These are phyloP conservation scores for Cyanocitta stelleri DNA, from an alignment of 2,113 vertebrate species.

Conservation along the genomic window DNA sequence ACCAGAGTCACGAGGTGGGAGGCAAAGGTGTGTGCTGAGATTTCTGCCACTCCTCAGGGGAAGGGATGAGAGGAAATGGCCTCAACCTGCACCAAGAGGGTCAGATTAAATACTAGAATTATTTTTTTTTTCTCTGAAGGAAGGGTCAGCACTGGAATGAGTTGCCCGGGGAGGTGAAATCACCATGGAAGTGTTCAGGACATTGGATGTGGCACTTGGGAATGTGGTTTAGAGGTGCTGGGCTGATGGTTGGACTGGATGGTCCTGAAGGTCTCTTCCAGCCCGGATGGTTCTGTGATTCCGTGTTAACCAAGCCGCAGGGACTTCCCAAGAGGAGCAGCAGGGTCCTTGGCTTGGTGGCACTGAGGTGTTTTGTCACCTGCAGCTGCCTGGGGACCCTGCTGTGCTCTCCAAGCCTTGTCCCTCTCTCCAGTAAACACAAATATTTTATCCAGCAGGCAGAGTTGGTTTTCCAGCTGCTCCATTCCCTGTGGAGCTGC, in stretches of 20 bases:
- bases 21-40: neutral
- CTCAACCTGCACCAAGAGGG: neutral
- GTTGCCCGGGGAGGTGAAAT: neutral
- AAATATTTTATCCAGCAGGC: neutral
- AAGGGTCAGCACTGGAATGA: rapidly evolving
- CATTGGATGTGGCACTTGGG: neutral
- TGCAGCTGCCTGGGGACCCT: neutral
- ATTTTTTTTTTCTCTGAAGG: neutral
- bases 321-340: neutral
- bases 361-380: neutral
- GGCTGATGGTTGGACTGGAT: neutral
- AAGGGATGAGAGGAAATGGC: neutral
- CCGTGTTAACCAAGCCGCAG: rapidly evolving
- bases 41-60: neutral
- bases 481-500: neutral
- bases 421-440: neutral
- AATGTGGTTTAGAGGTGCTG: neutral
- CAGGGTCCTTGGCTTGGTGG: neutral
- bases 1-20: neutral
- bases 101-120: neutral
- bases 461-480: neutral
- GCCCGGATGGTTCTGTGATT: rapidly evolving
- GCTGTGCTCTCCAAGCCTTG: neutral
- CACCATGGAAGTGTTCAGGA: neutral
- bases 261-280: neutral